These are phyloP conservation scores for Phoeniculus purpureus DNA, from an alignment of 2,797 vertebrate genomes.

Conservation along the genomic window DNA sequence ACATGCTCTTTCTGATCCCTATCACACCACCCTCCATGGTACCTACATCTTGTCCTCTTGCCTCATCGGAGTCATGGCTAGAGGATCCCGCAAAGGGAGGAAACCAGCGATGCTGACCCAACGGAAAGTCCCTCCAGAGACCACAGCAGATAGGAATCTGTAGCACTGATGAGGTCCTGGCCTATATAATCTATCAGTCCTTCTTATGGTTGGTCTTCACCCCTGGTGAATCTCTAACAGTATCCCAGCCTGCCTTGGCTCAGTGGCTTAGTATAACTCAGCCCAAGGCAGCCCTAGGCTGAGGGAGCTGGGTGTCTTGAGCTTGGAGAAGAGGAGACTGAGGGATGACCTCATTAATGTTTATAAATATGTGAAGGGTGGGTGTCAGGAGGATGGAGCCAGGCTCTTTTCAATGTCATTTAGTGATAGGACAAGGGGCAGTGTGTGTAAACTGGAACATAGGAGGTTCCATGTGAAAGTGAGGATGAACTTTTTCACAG, in stretches of 20 bases:
- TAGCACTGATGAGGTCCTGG: neutral
- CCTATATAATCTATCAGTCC: too few species aligned
- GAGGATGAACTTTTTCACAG: too few species aligned
- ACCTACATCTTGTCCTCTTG: neutral
- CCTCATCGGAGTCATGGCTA: rapidly evolving
- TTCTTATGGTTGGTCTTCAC: neutral
- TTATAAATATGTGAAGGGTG: too few species aligned
- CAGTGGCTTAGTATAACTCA: neutral
- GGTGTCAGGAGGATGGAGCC: too few species aligned
- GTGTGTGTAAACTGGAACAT: too few species aligned
- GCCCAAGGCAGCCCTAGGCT: neutral
- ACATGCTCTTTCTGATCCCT: neutral
- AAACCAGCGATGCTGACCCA: neutral
- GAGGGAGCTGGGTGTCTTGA: too few species aligned
- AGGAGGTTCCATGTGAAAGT: too few species aligned
- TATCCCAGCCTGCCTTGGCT: neutral
- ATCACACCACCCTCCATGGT: neutral
- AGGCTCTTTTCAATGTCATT: too few species aligned
- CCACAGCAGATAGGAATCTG: neutral
- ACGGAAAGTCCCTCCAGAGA: neutral
- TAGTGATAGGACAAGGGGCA: too few species aligned
- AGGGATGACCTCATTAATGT: too few species aligned
- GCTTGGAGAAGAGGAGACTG: too few species aligned
- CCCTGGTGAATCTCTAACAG: neutral
- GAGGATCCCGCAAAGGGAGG: neutral